Percentiles rank a stretch among this genome's conserved stretches.
phyloP scores from a whole-genome alignment of 2,113 vertebrate species.

The Poeciliopsis retropinna region DNA sequence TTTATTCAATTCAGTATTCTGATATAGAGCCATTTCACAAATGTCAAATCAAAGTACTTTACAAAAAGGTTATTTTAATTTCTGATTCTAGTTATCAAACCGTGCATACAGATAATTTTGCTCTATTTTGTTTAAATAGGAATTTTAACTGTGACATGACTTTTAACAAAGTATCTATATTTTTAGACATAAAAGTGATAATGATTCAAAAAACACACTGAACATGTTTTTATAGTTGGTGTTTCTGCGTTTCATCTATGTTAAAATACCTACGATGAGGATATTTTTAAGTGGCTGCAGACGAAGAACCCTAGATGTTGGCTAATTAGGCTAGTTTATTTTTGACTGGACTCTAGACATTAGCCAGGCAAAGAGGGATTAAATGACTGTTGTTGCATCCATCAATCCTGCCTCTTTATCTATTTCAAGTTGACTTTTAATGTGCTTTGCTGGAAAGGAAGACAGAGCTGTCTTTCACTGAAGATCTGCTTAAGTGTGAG shows the following conservation, averaged over 20 bases:
- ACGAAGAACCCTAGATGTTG: background rate
- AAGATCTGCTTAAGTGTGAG: background rate
- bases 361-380: background rate
- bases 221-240: background rate
- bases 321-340: background rate
- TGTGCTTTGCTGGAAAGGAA: background rate
- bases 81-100: background rate
- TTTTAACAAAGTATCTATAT: background rate
- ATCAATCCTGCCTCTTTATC: background rate
- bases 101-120: background rate
- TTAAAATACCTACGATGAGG: background rate
- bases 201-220: background rate
- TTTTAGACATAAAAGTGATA: background rate
- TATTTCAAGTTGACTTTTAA: background rate
- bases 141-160: background rate
- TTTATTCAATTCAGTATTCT: background rate
- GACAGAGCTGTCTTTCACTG: background rate
- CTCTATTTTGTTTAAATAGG: background rate
- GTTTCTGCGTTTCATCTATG: background rate
- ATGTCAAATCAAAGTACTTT: background rate
- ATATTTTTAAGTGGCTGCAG: too few species aligned
- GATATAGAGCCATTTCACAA: too few species aligned
- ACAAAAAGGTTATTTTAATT: background rate
- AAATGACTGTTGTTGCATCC: background rate
- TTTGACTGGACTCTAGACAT: background rate